Conservation (phyloP, 64 coral and sea anemone species). For the Cladopsammia gracilis region DNA sequence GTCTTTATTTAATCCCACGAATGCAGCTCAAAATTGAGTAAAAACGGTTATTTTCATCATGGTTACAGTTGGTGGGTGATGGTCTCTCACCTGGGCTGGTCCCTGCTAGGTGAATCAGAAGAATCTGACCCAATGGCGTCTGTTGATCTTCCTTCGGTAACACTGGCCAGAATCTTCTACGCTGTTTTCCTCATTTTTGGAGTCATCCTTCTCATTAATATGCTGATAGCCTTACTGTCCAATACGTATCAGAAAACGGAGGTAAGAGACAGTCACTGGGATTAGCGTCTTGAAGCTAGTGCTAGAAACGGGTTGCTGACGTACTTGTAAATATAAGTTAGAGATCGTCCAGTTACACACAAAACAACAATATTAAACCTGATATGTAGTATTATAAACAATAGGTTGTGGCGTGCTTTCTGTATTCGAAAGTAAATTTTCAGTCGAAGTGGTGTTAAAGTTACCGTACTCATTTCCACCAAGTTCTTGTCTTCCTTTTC, state of each 20-base stretch:
- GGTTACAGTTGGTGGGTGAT: background rate
- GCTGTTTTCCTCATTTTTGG: background rate
- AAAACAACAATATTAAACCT: too few relatives aligned
- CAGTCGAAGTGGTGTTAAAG: too few relatives aligned
- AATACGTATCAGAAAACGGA: background rate
- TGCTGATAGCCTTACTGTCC: background rate
- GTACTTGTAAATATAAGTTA: too few relatives aligned
- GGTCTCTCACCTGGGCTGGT: background rate
- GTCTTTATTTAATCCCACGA: too few relatives aligned
- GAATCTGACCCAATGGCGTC: background rate
- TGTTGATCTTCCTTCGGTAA: background rate
- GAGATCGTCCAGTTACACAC: too few relatives aligned
- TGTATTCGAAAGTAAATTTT: too few relatives aligned
- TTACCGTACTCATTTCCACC: too few relatives aligned
- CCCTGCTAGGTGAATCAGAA: background rate
- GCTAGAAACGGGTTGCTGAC: too few relatives aligned
- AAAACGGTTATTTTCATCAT: background rate
- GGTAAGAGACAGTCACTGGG: background rate
- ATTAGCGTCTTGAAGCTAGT: background rate
- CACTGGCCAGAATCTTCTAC: background rate
- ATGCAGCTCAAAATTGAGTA: too few relatives aligned
- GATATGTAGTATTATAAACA: too few relatives aligned
- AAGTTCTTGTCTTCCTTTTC: too few relatives aligned
- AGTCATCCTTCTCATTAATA: slow-evolving; percentile 1
- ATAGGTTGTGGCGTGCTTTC: too few relatives aligned